Conservation (phyloP, 2,113 vertebrate genomes). For the Callaeas wilsoni region DNA sequence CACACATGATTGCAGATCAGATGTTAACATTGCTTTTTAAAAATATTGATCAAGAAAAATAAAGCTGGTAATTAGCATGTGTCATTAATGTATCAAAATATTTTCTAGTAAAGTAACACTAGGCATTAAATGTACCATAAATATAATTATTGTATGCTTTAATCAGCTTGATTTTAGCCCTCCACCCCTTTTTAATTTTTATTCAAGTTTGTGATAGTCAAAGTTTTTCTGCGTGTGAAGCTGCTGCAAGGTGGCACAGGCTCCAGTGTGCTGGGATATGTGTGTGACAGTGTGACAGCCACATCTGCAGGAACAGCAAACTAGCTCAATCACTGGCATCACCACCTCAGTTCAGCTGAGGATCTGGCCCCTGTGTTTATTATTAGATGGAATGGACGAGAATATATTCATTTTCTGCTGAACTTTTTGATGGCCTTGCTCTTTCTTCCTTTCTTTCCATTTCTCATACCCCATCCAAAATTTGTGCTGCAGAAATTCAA, state of each 20-base stretch:
- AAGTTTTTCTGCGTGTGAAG: not conserved
- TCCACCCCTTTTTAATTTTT: rapidly evolving
- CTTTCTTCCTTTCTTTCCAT: constrained; percentile 33
- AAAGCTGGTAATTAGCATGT: not conserved
- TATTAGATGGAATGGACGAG: not conserved
- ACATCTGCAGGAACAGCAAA: not conserved
- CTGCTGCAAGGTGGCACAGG: not conserved
- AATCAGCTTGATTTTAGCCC: not conserved
- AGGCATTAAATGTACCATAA: not conserved
- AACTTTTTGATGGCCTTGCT: constrained; percentile 36
- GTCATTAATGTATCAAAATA: not conserved
- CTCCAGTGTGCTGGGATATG: not conserved
- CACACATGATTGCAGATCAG: not conserved
- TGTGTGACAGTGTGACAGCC: not conserved
- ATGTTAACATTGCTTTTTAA: not conserved
- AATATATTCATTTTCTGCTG: constrained; percentile 20
- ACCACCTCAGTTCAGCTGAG: constrained; percentile 1
- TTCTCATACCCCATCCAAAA: constrained; percentile 24
- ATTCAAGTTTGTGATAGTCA: not conserved
- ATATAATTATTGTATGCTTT: not conserved
- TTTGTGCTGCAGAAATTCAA: constrained; percentile 36
- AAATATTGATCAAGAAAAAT: not conserved
- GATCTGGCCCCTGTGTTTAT: constrained; percentile 8
- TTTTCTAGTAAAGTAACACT: not conserved
- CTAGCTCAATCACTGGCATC: not conserved